Conservation (phyloP, 2,797 vertebrate genomes). For the Parauchenoglanis ngamensis region DNA sequence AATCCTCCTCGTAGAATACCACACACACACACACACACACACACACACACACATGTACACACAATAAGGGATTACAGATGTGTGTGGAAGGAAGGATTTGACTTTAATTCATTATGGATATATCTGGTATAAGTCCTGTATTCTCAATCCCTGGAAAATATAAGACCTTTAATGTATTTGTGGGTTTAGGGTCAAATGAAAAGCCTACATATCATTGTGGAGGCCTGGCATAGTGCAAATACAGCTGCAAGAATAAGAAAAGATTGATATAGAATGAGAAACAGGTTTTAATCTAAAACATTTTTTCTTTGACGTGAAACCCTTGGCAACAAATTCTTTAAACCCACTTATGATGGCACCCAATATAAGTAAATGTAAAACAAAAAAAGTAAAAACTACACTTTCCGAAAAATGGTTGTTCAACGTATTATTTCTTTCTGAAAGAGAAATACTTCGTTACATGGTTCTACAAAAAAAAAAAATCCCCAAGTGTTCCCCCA, state of each 20-base stretch:
- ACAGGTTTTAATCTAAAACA: background rate
- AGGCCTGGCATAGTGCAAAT: background rate
- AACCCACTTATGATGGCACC: background rate
- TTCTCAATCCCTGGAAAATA: slow-evolving; percentile 31
- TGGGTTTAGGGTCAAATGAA: background rate
- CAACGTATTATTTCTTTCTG: background rate
- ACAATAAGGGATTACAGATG: slow-evolving; percentile 63
- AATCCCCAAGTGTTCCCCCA: no score
- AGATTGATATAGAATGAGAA: background rate
- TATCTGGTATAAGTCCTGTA: background rate
- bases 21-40: background rate
- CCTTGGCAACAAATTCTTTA: background rate
- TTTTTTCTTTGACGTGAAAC: background rate
- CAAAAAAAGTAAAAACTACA: background rate
- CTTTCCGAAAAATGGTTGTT: background rate
- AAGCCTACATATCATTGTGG: background rate
- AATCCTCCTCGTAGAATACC: slow-evolving; percentile 6
- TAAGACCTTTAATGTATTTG: background rate
- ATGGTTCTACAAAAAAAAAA: background rate
- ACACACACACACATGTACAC: slow-evolving; percentile 6
- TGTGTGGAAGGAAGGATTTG: slow-evolving; percentile 64
- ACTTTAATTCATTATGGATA: slow-evolving; percentile 59
- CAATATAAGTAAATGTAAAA: background rate
- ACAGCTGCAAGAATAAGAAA: no score
- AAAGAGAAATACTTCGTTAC: background rate